These are phyloP conservation scores for Acropora tenuis DNA, from an alignment of 64 coral and sea anemone species.

Conservation along the genomic window DNA sequence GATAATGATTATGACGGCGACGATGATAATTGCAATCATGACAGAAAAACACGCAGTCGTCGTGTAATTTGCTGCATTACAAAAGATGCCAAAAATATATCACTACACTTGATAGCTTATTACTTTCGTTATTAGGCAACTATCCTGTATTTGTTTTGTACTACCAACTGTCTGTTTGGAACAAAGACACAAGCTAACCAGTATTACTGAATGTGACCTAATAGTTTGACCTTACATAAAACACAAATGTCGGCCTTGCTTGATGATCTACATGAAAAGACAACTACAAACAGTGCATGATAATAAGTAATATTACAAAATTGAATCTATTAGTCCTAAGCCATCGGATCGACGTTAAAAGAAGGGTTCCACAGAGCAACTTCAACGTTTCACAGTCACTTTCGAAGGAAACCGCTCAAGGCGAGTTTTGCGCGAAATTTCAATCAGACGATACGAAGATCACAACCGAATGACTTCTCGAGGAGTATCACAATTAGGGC, in stretches of 20 bases:
- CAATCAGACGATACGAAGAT: background rate
- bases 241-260: conserved; percentile 5
- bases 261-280: background rate
- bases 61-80: background rate
- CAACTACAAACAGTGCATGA: background rate
- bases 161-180: background rate
- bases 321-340: background rate
- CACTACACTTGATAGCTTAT: background rate
- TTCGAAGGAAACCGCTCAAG: too few relatives aligned
- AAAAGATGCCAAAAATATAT: background rate
- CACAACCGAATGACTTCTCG: background rate
- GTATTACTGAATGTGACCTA: background rate
- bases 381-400: too few relatives aligned
- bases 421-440: too few relatives aligned
- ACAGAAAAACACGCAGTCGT: too few relatives aligned
- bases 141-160: background rate
- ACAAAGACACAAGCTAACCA: background rate
- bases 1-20: too few relatives aligned
- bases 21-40: too few relatives aligned
- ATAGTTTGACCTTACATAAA: background rate
- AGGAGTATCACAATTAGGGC: conserved; percentile 12
- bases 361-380: background rate
- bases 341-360: too few relatives aligned
- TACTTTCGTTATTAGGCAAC: background rate
- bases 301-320: background rate